These are phyloP conservation scores for Ifrita kowaldi DNA, from an alignment of 2,113 vertebrate species.

Conservation along the genomic window DNA sequence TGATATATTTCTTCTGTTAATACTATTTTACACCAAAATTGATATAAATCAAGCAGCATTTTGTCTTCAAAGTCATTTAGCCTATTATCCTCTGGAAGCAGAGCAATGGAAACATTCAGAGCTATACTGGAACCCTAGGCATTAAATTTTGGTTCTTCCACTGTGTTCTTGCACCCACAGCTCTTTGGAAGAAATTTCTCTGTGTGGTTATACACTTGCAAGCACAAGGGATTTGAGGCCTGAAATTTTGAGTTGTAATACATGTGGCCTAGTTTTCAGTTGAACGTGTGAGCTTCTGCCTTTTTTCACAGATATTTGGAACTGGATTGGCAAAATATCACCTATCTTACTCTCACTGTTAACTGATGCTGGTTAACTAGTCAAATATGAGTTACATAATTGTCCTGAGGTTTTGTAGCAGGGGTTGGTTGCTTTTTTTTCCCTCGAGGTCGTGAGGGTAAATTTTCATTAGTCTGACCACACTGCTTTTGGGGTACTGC, in stretches of 20 bases:
- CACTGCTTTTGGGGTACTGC: not conserved
- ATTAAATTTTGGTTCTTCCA: not conserved
- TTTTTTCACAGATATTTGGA: not conserved
- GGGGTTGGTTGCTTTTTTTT: not conserved
- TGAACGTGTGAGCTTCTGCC: not conserved
- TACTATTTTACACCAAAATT: not conserved
- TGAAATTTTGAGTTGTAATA: not conserved
- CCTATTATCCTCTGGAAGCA: not conserved
- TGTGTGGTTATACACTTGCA: not conserved
- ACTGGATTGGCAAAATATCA: not conserved
- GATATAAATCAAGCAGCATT: not conserved
- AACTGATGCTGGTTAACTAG: not conserved
- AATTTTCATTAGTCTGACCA: not conserved
- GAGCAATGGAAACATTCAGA: not conserved
- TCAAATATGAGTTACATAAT: accelerated
- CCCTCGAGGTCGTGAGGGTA: not conserved
- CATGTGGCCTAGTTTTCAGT: not conserved
- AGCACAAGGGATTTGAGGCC: not conserved
- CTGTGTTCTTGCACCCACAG: not conserved
- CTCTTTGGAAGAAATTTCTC: not conserved
- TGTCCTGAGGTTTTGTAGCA: accelerated
- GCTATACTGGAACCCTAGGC: not conserved
- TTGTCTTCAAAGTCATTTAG: not conserved
- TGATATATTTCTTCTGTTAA: not conserved
- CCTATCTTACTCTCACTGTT: not conserved